Percentiles rank a stretch among this genome's conserved stretches.
Evolutionary conservation across 2,113 vertebrate species (phyloP).

Genomic region (Myxocyprinus asiaticus): DNA sequence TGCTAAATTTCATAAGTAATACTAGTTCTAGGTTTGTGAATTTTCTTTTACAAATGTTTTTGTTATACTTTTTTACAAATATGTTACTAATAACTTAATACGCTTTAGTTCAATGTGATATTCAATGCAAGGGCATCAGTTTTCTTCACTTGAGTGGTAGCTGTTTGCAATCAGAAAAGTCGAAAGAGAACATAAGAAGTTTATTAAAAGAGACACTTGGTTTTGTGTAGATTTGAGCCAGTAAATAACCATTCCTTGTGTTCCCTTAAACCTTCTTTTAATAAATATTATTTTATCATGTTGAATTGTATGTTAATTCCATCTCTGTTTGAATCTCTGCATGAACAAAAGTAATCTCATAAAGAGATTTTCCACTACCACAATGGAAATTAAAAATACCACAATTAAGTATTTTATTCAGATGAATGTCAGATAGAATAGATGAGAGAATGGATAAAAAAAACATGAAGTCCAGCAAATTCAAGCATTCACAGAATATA

Average conservation of each 20-base stretch:
- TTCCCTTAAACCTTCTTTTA: constrained; percentile 52
- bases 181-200: constrained; percentile 37
- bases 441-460: neutral
- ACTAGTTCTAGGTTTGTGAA: constrained; percentile 59
- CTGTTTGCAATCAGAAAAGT: constrained; percentile 24
- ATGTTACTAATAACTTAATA: constrained; percentile 37
- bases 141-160: constrained; percentile 41
- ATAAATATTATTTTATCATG: constrained; percentile 62
- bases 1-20: constrained; percentile 66
- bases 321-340: neutral
- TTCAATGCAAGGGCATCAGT: constrained; percentile 19
- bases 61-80: constrained; percentile 42
- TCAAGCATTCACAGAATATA: neutral
- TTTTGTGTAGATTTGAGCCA: constrained; percentile 51
- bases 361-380: neutral
- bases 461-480: neutral
- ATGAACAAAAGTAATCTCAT: neutral
- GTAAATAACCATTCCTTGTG: constrained; percentile 45
- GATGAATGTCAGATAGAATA: neutral
- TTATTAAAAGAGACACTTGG: constrained; percentile 33
- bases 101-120: constrained; percentile 46
- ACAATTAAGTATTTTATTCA: neutral
- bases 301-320: constrained; percentile 3
- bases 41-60: constrained; percentile 41
- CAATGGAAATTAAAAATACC: too few relatives aligned